Base-by-base conservation (phyloP, 2,113 vertebrate species). In the Neomonachus schauinslandi region DNA sequence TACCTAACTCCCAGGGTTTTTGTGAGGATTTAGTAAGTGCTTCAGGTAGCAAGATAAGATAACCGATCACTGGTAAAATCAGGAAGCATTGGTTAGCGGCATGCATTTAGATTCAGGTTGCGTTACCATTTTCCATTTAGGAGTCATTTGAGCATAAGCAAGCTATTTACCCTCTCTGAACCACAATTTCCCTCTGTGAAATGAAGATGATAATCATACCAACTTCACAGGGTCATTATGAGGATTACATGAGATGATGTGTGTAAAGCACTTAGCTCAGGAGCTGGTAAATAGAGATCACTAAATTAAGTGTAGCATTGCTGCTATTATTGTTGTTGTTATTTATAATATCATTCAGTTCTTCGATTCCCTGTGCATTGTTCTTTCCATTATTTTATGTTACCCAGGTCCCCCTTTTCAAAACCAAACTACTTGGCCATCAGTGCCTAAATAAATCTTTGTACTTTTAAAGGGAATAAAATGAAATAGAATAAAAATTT, bases 381-480 rank as follows among this genome's bases (percentile, higher is more conserved):
- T 63, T 89, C 28, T 71, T 94, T 61, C 80, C n/a, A 71, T 79
- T 85, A 36, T 97, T 91, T 95, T 86, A 49, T 84, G 76, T 86
- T 72, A 74, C 51, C 79, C 12, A 42, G 13, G 11, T n/a, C 74
- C 49, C 24, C 72, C 69, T 87, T 94, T 71, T 94, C 51, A 93
- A 91, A 94, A 91, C 33, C 65, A 72, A 94, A 55, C 71, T 53
- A 69, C 10, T 95, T 67, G 71, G 71, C 24, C 86, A 42, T 85
- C 76, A 33, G 15, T 91, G n/a, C 31, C 77, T 93, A 94, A 89
- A 91, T 96, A 84, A 93, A 98, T 55, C 21, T 74, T 97, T 83
- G 46, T 3, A 86, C 46, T 88, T 92, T 95, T 46, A 85, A 89
- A 89, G 15, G 2, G 22, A 86, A 84, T 59, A 57, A 42, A 72